Evolutionary conservation across 2,113 vertebrate species (phyloP).

Genomic region (Myotis yumanensis): DNA sequence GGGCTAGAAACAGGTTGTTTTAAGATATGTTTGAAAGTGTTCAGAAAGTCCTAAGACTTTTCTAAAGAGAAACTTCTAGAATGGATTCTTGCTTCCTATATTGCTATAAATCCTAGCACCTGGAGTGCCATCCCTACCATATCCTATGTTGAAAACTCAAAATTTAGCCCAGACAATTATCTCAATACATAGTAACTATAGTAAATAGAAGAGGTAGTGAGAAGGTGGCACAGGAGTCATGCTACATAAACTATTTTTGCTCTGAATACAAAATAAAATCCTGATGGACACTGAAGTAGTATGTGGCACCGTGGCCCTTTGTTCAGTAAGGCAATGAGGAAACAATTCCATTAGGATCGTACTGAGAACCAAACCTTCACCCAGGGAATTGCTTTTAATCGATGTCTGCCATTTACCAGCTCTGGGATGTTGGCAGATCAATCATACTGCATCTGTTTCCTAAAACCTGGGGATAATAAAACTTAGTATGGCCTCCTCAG

Average conservation of each 20-base stretch:
- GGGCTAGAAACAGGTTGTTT: not conserved
- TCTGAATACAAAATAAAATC: not conserved
- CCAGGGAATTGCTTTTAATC: not conserved
- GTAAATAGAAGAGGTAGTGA: not conserved
- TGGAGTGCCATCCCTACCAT: not conserved
- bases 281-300: not conserved
- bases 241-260: no score
- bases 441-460: not conserved
- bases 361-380: not conserved
- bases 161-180: not conserved
- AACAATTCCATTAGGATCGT: not conserved
- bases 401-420: not conserved
- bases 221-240: not conserved
- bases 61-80: not conserved
- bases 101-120: not conserved
- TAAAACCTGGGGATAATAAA: not conserved
- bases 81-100: not conserved
- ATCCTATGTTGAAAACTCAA: not conserved
- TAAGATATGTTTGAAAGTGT: not conserved
- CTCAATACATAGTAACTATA: not conserved
- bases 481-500: not conserved
- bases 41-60: not conserved
- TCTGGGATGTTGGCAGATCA: not conserved
- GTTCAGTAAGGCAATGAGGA: not conserved
- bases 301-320: not conserved